These are phyloP conservation scores for Crossocerus cetratus DNA, from an alignment of 2,888 invertebrate genomes.

Conservation along the genomic window DNA sequence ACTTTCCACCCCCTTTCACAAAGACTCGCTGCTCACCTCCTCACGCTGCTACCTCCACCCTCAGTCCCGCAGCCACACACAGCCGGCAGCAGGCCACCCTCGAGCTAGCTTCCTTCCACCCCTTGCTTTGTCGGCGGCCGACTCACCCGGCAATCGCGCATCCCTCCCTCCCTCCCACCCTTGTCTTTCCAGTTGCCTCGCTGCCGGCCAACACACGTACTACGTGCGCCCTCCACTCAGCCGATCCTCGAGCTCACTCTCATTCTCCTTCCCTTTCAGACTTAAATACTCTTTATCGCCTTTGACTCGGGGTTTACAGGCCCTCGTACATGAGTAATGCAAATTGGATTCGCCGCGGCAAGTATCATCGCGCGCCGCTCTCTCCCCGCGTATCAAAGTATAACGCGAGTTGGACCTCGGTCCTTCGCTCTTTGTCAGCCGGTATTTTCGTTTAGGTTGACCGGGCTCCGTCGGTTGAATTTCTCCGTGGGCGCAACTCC, in stretches of 20 bases:
- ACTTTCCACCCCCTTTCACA: slow-evolving; percentile 55
- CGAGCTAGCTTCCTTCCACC: slow-evolving; percentile 20
- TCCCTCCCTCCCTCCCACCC: slow-evolving; percentile 16
- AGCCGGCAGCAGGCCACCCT: background rate
- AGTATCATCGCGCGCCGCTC: background rate
- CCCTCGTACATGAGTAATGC: too few relatives aligned
- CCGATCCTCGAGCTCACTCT: slow-evolving; percentile 10
- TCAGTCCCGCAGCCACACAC: slow-evolving; percentile 18
- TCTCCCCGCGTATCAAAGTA: slow-evolving; percentile 14
- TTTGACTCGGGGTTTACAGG: too few relatives aligned
- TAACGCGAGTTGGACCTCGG: too few relatives aligned
- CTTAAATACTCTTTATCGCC: background rate
- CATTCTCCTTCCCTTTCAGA: slow-evolving; percentile 16
- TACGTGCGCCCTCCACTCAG: background rate
- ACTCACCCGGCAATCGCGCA: slow-evolving; percentile 6
- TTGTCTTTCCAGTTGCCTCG: slow-evolving; percentile 7
- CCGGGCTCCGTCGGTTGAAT: too few relatives aligned
- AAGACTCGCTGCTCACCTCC: slow-evolving; percentile 39
- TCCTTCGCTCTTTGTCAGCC: too few relatives aligned
- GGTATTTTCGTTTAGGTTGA: too few relatives aligned
- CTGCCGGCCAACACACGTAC: background rate
- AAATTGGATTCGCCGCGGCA: too few relatives aligned
- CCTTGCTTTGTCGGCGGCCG: slow-evolving; percentile 14
- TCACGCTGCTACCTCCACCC: slow-evolving; percentile 33
- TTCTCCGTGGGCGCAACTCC: too few relatives aligned